Percentiles rank a stretch among this genome's conserved stretches.
Evolutionary conservation across 2,113 vertebrate species (phyloP).

Genomic region (Mus spicilegus): DNA sequence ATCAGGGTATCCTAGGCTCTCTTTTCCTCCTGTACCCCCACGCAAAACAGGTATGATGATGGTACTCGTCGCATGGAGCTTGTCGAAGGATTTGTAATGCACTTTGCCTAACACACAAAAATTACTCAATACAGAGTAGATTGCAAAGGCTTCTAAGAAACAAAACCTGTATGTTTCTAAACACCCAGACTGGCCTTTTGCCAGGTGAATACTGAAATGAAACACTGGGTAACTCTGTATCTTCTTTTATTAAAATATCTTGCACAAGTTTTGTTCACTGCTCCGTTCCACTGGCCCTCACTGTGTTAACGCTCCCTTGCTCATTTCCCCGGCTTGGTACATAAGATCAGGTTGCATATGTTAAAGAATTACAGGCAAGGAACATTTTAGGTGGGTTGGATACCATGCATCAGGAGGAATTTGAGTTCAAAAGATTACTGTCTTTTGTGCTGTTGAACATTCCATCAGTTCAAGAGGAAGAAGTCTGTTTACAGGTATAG

Average conservation of each 20-base stretch:
- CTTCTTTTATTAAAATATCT: constrained; percentile 38
- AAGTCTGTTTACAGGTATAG: constrained; percentile 70
- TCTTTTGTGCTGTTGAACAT: constrained; percentile 66
- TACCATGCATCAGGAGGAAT: constrained; percentile 74
- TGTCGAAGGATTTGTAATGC: not conserved
- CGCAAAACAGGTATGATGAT: not conserved
- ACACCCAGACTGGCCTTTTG: not conserved
- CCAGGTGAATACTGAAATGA: not conserved
- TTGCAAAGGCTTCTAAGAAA: not conserved
- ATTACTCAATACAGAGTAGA: not conserved
- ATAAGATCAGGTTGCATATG: constrained; percentile 7
- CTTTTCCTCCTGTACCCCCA: not conserved
- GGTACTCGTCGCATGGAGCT: not conserved
- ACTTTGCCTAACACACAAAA: not conserved
- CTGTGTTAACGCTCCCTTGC: not conserved
- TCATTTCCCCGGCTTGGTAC: not conserved
- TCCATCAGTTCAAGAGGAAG: constrained; percentile 49
- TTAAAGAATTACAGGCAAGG: constrained; percentile 56
- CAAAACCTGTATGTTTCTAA: constrained; percentile 20
- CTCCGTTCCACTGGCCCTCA: not conserved
- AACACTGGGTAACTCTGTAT: not conserved
- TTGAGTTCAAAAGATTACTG: constrained; percentile 63
- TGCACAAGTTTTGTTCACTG: not conserved
- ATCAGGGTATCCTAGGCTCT: not conserved
- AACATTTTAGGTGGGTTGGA: constrained; percentile 23